Conservation (phyloP, 1,140 invertebrate species). For the Magallana angulata region DNA sequence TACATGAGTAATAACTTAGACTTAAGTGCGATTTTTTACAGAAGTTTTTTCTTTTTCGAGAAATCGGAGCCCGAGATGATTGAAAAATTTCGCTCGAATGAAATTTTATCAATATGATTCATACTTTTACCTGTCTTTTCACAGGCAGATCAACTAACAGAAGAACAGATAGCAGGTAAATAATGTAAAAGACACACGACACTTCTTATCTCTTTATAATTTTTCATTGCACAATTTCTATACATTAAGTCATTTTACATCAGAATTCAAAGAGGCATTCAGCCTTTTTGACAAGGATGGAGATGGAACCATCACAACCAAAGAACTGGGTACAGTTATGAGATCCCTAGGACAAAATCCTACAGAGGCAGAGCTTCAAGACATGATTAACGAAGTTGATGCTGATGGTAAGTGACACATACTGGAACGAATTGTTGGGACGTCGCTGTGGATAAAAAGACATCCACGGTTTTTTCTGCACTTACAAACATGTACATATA, state of each 20-base stretch:
- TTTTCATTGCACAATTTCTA: too few relatives aligned
- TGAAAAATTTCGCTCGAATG: too few relatives aligned
- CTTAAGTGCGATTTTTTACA: too few relatives aligned
- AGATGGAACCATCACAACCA: constrained; percentile 54
- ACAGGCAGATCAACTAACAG: background rate
- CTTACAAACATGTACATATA: too few relatives aligned
- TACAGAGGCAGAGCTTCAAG: constrained; percentile 98
- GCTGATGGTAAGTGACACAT: constrained; percentile 81
- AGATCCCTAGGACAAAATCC: constrained; percentile 94
- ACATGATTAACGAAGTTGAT: constrained; percentile 89
- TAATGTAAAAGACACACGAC: too few relatives aligned
- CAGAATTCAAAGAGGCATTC: constrained; percentile 60
- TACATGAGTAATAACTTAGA: too few relatives aligned
- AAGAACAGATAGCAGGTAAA: background rate
- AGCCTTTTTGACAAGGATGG: constrained; percentile 54
- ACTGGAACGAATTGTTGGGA: background rate
- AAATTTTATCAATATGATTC: background rate
- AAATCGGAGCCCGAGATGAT: too few relatives aligned
- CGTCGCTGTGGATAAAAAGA: too few relatives aligned
- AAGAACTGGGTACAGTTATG: constrained; percentile 56
- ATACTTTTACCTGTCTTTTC: background rate
- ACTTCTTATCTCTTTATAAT: too few relatives aligned
- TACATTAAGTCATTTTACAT: background rate
- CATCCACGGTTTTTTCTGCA: too few relatives aligned
- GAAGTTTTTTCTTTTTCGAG: too few relatives aligned